These are phyloP conservation scores for Cyprinodon variegatus DNA, from an alignment of 2,113 vertebrate species.

Conservation along the genomic window DNA sequence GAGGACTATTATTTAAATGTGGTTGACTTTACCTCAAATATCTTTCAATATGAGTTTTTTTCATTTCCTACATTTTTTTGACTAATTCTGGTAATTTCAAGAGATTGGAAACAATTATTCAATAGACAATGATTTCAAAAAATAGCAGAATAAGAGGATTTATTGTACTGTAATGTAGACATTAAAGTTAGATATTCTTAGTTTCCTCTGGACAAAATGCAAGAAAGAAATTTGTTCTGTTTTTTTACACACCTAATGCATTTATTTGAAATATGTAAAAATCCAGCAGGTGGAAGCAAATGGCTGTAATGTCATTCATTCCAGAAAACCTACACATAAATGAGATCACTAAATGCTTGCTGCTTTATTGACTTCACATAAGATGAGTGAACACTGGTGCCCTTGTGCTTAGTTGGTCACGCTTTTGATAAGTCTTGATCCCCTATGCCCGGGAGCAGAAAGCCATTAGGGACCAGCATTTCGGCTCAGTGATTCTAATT, in stretches of 20 bases:
- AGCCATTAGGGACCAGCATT: conserved; percentile 64
- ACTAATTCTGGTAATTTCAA: not conserved
- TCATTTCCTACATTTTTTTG: not conserved
- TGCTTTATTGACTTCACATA: not conserved
- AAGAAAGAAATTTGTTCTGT: conserved; percentile 40
- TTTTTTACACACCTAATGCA: conserved; percentile 18
- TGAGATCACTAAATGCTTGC: not conserved
- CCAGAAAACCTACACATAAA: not conserved
- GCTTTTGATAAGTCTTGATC: conserved; percentile 65
- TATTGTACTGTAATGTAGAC: not conserved
- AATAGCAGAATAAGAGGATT: not conserved
- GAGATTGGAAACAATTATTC: not conserved
- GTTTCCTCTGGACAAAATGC: not conserved
- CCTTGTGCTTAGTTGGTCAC: conserved; percentile 49
- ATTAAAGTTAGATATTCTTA: not conserved
- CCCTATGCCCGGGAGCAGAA: conserved; percentile 58
- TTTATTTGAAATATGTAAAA: conserved; percentile 40
- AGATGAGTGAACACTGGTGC: conserved; percentile 21
- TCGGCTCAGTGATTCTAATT: conserved; percentile 68
- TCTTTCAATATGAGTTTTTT: not conserved
- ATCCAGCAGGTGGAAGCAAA: conserved; percentile 18
- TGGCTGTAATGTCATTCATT: conserved; percentile 1
- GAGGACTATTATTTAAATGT: conserved; percentile 32
- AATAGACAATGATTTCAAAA: not conserved
- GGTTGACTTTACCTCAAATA: conserved; percentile 14